Evolutionary conservation across 2,797 vertebrate species (phyloP), one percentile per base, ranked within the genome.

Genomic region (Ataeniobius toweri): DNA sequence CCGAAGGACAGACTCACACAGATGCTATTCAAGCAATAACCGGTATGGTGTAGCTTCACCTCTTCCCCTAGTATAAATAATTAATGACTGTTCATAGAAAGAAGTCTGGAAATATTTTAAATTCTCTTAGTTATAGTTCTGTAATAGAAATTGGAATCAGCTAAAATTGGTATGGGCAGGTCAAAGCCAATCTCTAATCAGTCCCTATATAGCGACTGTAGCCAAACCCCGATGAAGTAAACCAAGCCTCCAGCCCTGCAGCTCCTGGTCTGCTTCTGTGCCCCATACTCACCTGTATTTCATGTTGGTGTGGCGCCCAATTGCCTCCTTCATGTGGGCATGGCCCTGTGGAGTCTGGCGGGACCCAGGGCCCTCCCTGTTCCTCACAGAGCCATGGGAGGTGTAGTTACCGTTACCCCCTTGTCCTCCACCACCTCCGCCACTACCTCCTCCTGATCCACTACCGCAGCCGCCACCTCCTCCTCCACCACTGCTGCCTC

Each of bases 291-390:
- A 96, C 95, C 95, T 95, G 94, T 96, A 96, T 81, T 96, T 96
- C 95, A 96, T 96, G 67, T 83, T 96, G 84, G 91, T 94, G 92
- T 95, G 94, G 69, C 95, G 91, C 85, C 95, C 95, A 22, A 96
- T 94, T 84, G 95, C 95, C 86, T 96, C 95, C 92, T 96, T 96
- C 95, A 96, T 96, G 92, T 96, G 95, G 87, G 96, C 94, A 84
- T 96, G 96, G 81, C 95, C 94, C 56, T 95, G 95, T 0, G 92
- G 89, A 0, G 84, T 88, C 18, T 91, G 92, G 0, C 94, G 91
- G 51, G 94, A 87, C 84, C 91, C 93, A 0, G 86, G 70, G 28
- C 85, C 85, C 44, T 96, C 95, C 78, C 94, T 94, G 86, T 89
- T 89, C 90, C 95, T 96, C 83, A 90, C 91, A 0, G 92, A 90